Conservation (phyloP, 92 coral and sea anemone species). For the Epizoanthus fatuus region DNA sequence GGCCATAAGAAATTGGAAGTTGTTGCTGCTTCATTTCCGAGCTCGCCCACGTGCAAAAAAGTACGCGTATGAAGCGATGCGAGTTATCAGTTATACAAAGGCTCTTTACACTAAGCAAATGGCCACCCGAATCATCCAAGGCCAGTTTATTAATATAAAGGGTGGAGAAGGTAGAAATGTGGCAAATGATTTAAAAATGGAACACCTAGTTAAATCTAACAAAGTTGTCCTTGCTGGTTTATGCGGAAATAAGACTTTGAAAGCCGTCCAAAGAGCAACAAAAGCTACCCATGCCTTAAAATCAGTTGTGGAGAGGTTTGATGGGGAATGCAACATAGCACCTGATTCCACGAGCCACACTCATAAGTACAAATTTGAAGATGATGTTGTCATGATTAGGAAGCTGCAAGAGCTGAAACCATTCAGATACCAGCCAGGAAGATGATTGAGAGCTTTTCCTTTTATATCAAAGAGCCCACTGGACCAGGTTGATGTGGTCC, state of each 20-base stretch:
- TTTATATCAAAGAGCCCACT: constrained; percentile 59
- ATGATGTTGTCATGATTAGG: constrained; percentile 64
- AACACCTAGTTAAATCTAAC: constrained; percentile 67
- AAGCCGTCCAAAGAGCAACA: constrained; percentile 66
- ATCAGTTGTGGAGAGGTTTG: constrained; percentile 39
- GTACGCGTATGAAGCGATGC: constrained; percentile 76
- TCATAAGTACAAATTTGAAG: constrained; percentile 45
- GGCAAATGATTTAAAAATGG: constrained; percentile 76
- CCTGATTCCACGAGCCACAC: constrained; percentile 61
- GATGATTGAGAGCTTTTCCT: constrained; percentile 45
- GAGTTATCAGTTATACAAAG: constrained; percentile 53
- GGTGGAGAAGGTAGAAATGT: constrained; percentile 73
- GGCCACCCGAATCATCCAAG: constrained; percentile 56
- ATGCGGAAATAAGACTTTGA: constrained; percentile 63
- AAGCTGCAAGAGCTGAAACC: constrained; percentile 37
- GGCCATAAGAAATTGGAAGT: constrained; percentile 55
- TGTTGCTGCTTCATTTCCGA: constrained; percentile 74
- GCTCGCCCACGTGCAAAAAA: constrained; percentile 73
- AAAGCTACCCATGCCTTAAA: constrained; percentile 51
- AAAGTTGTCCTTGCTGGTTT: constrained; percentile 61
- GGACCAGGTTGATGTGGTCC: constrained; percentile 54
- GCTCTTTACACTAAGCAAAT: constrained; percentile 68
- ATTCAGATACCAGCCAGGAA: constrained; percentile 31
- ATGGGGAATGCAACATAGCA: constrained; percentile 43
- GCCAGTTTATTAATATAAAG: constrained; percentile 71